Base-by-base conservation (phyloP, 2,888 invertebrate genomes). In the Phytoseiulus persimilis region DNA sequence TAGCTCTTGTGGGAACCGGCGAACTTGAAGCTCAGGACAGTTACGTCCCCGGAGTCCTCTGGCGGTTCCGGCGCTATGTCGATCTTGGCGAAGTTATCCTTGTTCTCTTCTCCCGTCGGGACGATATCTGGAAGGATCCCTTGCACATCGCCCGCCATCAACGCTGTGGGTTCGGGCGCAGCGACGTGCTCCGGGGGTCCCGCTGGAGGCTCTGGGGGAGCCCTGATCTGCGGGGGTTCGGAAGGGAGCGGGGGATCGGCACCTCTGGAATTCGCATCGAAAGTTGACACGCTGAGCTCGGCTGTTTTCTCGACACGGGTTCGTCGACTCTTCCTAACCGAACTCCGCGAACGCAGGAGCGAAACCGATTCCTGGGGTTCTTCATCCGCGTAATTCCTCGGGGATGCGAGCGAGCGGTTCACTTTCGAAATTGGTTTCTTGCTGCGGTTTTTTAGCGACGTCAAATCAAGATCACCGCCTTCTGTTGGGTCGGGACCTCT, bases 381-480 rank as follows among this genome's bases (percentile, higher is more conserved):
- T 3, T 31, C 87, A 5, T 33, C n/a, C 0, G 2, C 11, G 18
- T 45, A n/a, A 0, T 87, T 87, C 23, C 33, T 87, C 45, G 32
- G 32, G 5, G 32, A 87, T 6, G 32, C 1, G 28, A 32, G 32
- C 87, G 33, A 32, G 32, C 33, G 87, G 18, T 39, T 87, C 28
- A 87, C 87, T 31, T 87, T 87, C 9, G 87, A 87, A 33, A 87
- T n/a, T 0, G 87, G 87, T 31, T 87, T 87, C n/a, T 87, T 87
- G 18, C 2, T 28, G 11, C 65, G 65, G 18, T 65, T 65, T 6
- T 65, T 65, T 18, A 65, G 18, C 11, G 18, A 65, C 23, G 14
- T 2, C 65, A 65, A 23, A 33, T 87, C 39, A n/a, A 87, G 14
- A 3, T 45, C 31, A 23, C n/a, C 23, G 39, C 1, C 6, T 28